These are phyloP conservation scores for Ranitomeya variabilis DNA, from an alignment of 2,113 vertebrate species.

Conservation along the genomic window DNA sequence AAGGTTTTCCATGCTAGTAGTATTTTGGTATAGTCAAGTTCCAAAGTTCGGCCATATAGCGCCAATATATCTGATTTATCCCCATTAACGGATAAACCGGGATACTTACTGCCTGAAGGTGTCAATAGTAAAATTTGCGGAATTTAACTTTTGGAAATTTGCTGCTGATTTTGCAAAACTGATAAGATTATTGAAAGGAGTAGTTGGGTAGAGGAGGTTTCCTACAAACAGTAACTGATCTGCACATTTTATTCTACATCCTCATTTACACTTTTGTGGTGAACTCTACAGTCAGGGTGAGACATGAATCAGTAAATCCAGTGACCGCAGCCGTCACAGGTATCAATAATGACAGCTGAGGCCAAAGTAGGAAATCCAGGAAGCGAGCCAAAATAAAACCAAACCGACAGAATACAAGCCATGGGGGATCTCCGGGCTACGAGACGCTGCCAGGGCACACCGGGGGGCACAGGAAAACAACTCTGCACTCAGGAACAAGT, in stretches of 20 bases:
- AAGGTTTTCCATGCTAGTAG: too few relatives aligned
- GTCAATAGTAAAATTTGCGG: too few relatives aligned
- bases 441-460: background rate
- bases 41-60: too few relatives aligned
- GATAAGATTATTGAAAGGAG: too few relatives aligned
- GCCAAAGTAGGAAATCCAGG: conserved; percentile 2
- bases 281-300: background rate
- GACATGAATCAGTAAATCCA: background rate
- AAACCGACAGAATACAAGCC: background rate
- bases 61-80: too few relatives aligned
- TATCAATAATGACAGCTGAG: background rate
- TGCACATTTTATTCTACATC: background rate
- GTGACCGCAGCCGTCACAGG: background rate
- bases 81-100: too few relatives aligned
- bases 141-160: too few relatives aligned
- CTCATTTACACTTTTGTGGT: conserved; percentile 1
- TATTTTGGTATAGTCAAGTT: too few relatives aligned
- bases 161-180: too few relatives aligned
- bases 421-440: background rate
- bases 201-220: background rate
- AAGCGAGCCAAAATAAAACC: background rate
- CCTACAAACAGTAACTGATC: conserved; percentile 4
- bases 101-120: too few relatives aligned
- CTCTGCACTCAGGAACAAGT: background rate
- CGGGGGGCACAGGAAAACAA: conserved; percentile 3